Percentiles rank a stretch among this genome's conserved stretches.
phyloP scores from a whole-genome alignment of 2,113 vertebrate genomes.

The Myotis lucifugus region DNA sequence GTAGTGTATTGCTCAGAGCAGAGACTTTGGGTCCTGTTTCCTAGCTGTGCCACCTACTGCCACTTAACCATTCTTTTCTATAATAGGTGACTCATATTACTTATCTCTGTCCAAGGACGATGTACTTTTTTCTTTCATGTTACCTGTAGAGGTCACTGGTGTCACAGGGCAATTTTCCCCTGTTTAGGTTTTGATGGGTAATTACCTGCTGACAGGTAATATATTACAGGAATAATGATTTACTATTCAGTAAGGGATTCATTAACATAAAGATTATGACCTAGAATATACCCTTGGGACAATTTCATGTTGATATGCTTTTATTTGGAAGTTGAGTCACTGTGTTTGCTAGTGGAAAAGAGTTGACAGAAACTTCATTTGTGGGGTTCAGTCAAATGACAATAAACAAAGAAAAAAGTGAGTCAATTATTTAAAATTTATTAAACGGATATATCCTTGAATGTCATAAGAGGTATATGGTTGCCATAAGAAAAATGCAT shows the following conservation, averaged over 20 bases:
- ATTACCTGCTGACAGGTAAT: constrained; percentile 77
- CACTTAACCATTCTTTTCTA: neutral
- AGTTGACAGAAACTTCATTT: constrained; percentile 76
- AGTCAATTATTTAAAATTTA: constrained; percentile 58
- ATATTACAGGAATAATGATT: constrained; percentile 64
- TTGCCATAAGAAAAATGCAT: constrained; percentile 58
- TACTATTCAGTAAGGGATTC: constrained; percentile 75
- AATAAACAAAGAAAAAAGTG: neutral
- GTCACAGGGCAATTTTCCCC: constrained; percentile 58
- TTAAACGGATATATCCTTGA: neutral
- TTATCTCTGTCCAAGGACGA: neutral
- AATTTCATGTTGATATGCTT: constrained; percentile 75
- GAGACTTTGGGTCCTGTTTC: neutral
- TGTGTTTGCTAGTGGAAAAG: constrained; percentile 72
- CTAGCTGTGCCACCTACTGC: neutral
- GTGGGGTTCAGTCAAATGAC: constrained; percentile 48
- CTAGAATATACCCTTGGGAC: constrained; percentile 77
- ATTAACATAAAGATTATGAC: constrained; percentile 79
- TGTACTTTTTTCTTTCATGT: constrained; percentile 10
- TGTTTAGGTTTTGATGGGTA: constrained; percentile 72
- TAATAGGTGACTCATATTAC: neutral
- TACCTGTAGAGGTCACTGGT: constrained; percentile 77
- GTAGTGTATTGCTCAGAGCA: neutral
- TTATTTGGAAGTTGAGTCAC: constrained; percentile 73
- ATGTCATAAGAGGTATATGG: neutral